Conservation (phyloP, 1,140 invertebrate genomes). For the Solenopsis invicta region DNA sequence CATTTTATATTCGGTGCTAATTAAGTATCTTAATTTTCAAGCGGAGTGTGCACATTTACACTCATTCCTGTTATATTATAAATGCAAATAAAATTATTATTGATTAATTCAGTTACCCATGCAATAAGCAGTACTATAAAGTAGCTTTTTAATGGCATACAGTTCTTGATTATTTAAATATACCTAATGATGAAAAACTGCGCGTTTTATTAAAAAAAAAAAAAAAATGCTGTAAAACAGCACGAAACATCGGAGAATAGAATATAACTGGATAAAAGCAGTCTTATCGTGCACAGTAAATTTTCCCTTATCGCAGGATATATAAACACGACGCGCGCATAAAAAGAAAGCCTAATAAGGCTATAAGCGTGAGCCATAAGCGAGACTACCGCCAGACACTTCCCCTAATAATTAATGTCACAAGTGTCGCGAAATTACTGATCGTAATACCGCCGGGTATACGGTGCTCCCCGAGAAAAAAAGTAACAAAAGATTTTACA, state of each 20-base stretch:
- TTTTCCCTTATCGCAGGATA: not conserved
- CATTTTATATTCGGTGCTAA: not conserved
- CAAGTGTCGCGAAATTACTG: conserved; percentile 37
- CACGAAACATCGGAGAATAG: not conserved
- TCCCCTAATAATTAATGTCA: conserved; percentile 29
- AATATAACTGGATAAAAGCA: conserved; percentile 1
- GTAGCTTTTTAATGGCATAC: not conserved
- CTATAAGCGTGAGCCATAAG: conserved; percentile 18
- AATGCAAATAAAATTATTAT: not conserved
- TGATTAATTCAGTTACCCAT: not conserved
- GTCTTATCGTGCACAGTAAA: not conserved
- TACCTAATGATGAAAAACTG: not conserved
- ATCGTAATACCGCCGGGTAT: not conserved
- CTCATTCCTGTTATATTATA: not conserved
- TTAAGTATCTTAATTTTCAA: conserved; percentile 1
- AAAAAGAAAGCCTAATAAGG: conserved; percentile 32
- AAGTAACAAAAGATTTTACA: conserved; percentile 15
- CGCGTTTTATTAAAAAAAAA: not conserved
- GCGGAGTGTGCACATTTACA: not conserved
- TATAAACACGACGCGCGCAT: not conserved
- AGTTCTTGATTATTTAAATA: conserved; percentile 27
- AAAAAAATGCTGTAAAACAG: not conserved
- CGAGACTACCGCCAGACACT: not conserved
- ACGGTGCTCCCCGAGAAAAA: conserved; percentile 10
- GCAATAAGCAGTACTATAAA: not conserved